A percentile compares a stretch with the other conserved stretches of the same genome.
Evolutionary conservation across 2,888 invertebrate genomes (phyloP).

Genomic region (Drosophila anceps): DNA sequence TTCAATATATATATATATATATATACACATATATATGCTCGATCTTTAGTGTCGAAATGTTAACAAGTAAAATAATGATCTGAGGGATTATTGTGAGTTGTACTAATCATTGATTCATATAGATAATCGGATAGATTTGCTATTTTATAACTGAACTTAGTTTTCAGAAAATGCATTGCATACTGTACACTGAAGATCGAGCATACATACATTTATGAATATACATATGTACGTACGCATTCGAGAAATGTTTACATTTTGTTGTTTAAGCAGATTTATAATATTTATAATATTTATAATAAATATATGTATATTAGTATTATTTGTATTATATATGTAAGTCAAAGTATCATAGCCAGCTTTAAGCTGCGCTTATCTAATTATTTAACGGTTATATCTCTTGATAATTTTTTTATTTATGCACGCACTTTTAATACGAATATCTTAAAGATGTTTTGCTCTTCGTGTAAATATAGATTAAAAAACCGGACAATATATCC

Average conservation of each 20-base stretch:
- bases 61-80: not conserved
- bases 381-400: conserved; percentile 50
- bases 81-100: not conserved
- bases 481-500: conserved; percentile 69
- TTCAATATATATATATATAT: too few species aligned
- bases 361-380: conserved; percentile 61
- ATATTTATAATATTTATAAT: conserved; percentile 45
- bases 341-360: conserved; percentile 61
- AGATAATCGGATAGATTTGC: not conserved
- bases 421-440: conserved; percentile 54
- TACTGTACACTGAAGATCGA: conserved; percentile 18
- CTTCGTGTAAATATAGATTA: conserved; percentile 68
- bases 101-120: conserved; percentile 3
- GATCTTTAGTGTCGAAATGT: conserved; percentile 14
- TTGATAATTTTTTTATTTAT: conserved; percentile 52
- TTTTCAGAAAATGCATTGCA: conserved; percentile 7
- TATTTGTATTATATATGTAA: conserved; percentile 44
- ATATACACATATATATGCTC: conserved; percentile 19
- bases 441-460: conserved; percentile 72
- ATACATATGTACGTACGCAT: conserved; percentile 7
- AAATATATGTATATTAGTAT: conserved; percentile 29
- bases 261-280: conserved; percentile 49
- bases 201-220: conserved; percentile 11
- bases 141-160: conserved; percentile 6
- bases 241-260: conserved; percentile 39